phyloP scores from a whole-genome alignment of 2,113 vertebrate species.

The Ictalurus punctatus region DNA sequence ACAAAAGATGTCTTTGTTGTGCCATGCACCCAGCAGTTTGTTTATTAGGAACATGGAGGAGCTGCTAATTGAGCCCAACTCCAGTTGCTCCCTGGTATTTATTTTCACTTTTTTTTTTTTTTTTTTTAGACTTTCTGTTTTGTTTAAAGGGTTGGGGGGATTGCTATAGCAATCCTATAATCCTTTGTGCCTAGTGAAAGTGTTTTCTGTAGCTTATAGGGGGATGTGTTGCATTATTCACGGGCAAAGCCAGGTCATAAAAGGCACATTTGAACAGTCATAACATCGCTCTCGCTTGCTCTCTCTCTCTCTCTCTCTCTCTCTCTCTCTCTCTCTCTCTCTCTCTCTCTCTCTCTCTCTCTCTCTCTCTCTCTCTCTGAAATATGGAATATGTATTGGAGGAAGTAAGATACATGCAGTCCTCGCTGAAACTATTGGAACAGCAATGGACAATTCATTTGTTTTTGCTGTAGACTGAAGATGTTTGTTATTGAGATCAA shows the following conservation, averaged over 20 bases:
- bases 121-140: background rate
- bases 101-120: constrained; percentile 14
- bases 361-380: background rate
- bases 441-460: no score
- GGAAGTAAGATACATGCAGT: background rate
- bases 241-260: constrained; percentile 12
- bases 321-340: background rate
- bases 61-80: background rate
- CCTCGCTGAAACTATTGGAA: no score
- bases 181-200: background rate
- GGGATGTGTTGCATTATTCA: constrained; percentile 33
- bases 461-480: no score
- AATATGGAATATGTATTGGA: background rate
- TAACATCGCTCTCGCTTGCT: background rate
- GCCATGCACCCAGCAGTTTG: constrained; percentile 14
- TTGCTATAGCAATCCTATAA: background rate
- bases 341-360: background rate
- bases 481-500: no score
- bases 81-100: background rate
- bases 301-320: background rate
- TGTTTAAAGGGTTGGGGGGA: background rate
- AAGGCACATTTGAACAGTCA: constrained; percentile 20
- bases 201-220: background rate
- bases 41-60: background rate
- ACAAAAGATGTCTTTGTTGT: constrained; percentile 10